These are phyloP conservation scores for Chirona hameri DNA, from an alignment of 2,888 invertebrate species.

Conservation along the genomic window DNA sequence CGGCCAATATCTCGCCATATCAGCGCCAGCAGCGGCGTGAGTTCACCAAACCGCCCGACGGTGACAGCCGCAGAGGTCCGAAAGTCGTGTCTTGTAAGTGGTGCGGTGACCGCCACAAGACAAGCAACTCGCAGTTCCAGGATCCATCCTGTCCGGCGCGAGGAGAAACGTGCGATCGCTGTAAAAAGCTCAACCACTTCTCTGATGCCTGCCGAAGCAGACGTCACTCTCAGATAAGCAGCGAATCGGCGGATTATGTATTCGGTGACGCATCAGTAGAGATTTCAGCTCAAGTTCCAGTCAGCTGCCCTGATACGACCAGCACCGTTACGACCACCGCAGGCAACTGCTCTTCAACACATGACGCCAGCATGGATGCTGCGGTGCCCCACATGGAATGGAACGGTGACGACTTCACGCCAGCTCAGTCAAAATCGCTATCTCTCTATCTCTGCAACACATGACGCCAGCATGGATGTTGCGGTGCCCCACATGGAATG, in stretches of 20 bases:
- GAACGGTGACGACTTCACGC: background rate
- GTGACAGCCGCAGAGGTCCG: no score
- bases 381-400: background rate
- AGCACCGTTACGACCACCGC: background rate
- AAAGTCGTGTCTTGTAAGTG: no score
- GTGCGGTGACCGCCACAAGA: background rate
- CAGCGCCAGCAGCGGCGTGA: no score
- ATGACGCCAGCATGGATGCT: background rate
- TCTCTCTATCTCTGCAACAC: background rate
- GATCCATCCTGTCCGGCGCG: background rate
- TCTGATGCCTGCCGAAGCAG: background rate
- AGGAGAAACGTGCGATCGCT: background rate
- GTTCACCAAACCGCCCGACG: no score
- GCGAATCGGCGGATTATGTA: background rate
- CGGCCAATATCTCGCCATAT: no score
- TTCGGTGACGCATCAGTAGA: background rate
- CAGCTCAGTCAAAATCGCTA: no score
- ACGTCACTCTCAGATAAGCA: no score
- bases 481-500: background rate
- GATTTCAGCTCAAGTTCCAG: background rate
- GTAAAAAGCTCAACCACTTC: background rate
- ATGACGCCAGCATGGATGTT: background rate
- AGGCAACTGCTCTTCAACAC: background rate
- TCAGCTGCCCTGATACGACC: background rate
- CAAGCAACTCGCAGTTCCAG: background rate